Conservation (phyloP, 2,797 vertebrate genomes). For the Coregonus suidteri region DNA sequence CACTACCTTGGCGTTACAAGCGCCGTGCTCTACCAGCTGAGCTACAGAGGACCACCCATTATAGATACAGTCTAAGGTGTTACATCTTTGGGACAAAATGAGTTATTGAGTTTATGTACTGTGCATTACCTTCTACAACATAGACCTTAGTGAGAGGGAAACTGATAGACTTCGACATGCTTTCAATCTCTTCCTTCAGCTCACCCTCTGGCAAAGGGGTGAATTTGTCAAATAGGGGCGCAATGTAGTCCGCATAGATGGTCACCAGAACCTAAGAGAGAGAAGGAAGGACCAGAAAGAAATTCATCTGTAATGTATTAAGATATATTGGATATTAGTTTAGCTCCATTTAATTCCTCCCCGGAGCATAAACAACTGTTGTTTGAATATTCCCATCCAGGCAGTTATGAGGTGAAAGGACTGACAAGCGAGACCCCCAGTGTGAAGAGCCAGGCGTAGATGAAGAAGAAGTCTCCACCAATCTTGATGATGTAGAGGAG, state of each 20-base stretch:
- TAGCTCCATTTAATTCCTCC: not conserved
- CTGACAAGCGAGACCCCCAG: conserved; percentile 94
- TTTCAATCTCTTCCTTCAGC: conserved; percentile 90
- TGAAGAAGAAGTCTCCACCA: conserved; percentile 98
- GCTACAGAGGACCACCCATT: too few relatives aligned
- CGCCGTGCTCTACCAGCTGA: too few relatives aligned
- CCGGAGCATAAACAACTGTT: not conserved
- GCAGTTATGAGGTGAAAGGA: not conserved
- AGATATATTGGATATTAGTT: not conserved
- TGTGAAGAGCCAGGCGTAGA: conserved; percentile 98
- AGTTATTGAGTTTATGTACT: not conserved
- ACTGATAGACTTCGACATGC: conserved; percentile 90
- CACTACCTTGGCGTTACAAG: too few relatives aligned
- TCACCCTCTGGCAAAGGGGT: conserved; percentile 94
- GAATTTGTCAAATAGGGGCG: conserved; percentile 98
- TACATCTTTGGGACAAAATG: not conserved
- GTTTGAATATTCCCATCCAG: not conserved
- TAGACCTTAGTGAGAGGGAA: conserved; percentile 98
- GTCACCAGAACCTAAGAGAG: conserved; percentile 90
- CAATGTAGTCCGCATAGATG: conserved; percentile 98
- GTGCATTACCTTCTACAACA: conserved; percentile 92
- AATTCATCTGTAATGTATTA: not conserved
- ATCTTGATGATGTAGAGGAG: conserved; percentile 99
- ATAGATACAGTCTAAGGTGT: not conserved
- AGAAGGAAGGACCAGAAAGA: not conserved